These are phyloP conservation scores for Sebastolobus alascanus DNA, from an alignment of 2,797 vertebrate species.

Conservation along the genomic window DNA sequence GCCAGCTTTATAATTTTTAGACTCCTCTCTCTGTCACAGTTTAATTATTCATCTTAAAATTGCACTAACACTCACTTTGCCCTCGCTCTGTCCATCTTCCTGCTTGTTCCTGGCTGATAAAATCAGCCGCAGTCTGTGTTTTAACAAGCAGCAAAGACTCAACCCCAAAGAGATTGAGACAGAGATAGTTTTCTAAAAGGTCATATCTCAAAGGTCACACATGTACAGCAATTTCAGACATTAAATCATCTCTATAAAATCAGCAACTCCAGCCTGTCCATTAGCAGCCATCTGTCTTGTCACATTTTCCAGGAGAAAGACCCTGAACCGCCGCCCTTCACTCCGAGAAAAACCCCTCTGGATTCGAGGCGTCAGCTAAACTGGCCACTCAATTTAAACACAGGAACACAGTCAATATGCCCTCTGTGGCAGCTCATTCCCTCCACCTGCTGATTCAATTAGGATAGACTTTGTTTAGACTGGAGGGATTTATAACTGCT, in stretches of 20 bases:
- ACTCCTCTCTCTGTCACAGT: neutral
- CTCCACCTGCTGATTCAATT: constrained; percentile 69
- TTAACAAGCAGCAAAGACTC: constrained; percentile 6
- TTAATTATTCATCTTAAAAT: neutral
- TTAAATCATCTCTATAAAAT: constrained; percentile 24
- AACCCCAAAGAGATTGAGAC: neutral
- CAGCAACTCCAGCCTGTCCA: constrained; percentile 1
- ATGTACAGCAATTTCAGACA: constrained; percentile 1
- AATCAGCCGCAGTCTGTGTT: constrained; percentile 11
- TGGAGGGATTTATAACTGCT: constrained; percentile 51
- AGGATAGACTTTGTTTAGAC: constrained; percentile 59
- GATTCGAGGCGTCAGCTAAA: constrained; percentile 43
- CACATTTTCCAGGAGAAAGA: constrained; percentile 26
- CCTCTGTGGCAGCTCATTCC: constrained; percentile 60
- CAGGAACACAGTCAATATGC: constrained; percentile 46
- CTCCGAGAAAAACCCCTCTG: constrained; percentile 27
- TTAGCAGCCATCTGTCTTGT: constrained; percentile 44
- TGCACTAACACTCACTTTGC: neutral
- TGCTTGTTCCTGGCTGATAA: neutral
- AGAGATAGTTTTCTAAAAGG: neutral
- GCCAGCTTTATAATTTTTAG: neutral
- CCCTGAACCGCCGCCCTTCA: constrained; percentile 29
- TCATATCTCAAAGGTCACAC: neutral
- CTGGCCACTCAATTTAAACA: constrained; percentile 52
- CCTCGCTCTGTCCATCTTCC: neutral